Percentiles rank a stretch among this genome's conserved stretches.
Conservation (phyloP, 2,888 invertebrate species). For the Tiphia femorata region DNA sequence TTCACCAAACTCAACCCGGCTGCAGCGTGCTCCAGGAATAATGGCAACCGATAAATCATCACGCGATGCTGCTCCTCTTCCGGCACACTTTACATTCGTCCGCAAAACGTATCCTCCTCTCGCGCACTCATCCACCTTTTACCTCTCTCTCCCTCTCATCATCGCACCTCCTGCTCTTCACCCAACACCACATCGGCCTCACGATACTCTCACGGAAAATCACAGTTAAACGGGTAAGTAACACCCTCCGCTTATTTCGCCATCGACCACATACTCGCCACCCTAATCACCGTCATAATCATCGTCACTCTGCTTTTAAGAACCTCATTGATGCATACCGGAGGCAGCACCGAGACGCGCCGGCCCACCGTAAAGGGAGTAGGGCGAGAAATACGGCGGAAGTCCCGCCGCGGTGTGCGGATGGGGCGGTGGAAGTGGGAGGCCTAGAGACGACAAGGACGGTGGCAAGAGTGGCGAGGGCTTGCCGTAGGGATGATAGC, state of each 20-base stretch:
- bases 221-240: neutral
- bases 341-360: constrained; percentile 84
- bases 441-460: constrained; percentile 75
- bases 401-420: constrained; percentile 72
- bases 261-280: constrained; percentile 1
- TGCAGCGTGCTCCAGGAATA: no score
- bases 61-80: no score
- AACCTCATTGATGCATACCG: constrained; percentile 82
- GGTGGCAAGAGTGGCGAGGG: constrained; percentile 75
- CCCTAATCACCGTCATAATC: no score
- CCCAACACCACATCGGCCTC: no score
- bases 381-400: constrained; percentile 89
- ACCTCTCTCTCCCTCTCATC: no score
- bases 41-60: no score
- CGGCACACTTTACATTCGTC: no score
- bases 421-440: constrained; percentile 73
- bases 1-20: no score
- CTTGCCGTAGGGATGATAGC: constrained; percentile 93
- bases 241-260: neutral
- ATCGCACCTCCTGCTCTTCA: neutral
- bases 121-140: no score
- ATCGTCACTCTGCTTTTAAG: no score
- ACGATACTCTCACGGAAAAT: neutral
- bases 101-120: no score
- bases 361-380: constrained; percentile 85